Base-by-base conservation (phyloP, 1,140 invertebrate species). In the Steinernema feltiae region DNA sequence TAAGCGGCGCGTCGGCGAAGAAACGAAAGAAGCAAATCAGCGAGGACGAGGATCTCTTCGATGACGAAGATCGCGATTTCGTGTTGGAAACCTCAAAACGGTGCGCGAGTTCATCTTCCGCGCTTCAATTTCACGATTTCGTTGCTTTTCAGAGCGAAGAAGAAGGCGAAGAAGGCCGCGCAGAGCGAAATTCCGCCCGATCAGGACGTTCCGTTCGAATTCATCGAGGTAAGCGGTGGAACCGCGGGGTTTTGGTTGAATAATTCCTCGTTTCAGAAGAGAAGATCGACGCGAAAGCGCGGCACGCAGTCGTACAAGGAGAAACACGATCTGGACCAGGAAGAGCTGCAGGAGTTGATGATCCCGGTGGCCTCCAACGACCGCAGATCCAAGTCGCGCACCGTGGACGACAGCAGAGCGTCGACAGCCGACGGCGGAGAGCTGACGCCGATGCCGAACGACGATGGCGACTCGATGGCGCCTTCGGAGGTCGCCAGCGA, bases 51-150 rank as follows among this genome's bases (percentile, higher is more conserved):
- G 53, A 63, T 63, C 24, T 63, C 15, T 32, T 79, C n/a, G 71
- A 41, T 24, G 79, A 81, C 70, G 78, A 78, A 24, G 79, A 79
- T 46, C 32, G 70, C 24, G 79, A 79, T n/a, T 79, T 78, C 72
- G 53, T 53, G 24, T 15, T 53, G 30, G 78, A 80, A 69, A 31
- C 72, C 1, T 41, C 35, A 18, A 79, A 81, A 30, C 81, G 75
- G 78, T 79, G 35, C 30, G 74, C 53, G 7, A 15, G 48, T 74
- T 27, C 17, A 73, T 1, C 30, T 30, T 0, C 0, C 1, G 21
- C 24, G 30, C n/a, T 74, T 2, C 27, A 77, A 78, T 35, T 74
- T 15, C 35, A 41, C 35, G n/a, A n/a, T n/a, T n/a, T n/a, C n/a
- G n/a, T n/a, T n/a, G n/a, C n/a, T 69, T 75, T 77, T 1, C 32